phyloP scores from a whole-genome alignment of 2,797 vertebrate genomes.

The Dendrocincla tyrannina region DNA sequence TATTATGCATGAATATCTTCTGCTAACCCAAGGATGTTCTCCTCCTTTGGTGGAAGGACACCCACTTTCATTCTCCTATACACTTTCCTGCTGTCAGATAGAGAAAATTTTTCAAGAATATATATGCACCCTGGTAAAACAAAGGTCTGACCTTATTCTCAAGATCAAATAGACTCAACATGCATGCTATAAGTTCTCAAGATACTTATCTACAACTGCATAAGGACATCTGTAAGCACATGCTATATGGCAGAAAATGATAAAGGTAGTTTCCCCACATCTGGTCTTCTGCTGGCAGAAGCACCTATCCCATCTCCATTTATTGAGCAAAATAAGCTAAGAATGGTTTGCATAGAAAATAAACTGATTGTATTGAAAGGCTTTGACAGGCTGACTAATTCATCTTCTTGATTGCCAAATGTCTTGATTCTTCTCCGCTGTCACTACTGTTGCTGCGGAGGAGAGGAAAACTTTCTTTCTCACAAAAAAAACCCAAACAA shows the following conservation, averaged over 20 bases:
- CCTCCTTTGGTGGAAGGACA: neutral
- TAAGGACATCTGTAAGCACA: neutral
- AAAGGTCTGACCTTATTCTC: neutral
- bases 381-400: neutral
- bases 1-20: neutral
- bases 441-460: neutral
- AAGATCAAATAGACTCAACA: neutral
- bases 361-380: neutral
- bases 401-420: neutral
- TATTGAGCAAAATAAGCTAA: neutral
- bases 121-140: neutral
- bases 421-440: neutral
- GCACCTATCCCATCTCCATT: neutral
- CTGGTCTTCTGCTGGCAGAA: neutral
- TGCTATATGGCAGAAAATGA: neutral
- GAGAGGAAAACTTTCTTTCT: neutral
- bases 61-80: neutral
- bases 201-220: neutral
- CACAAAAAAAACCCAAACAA: neutral
- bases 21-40: neutral
- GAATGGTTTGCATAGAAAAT: neutral
- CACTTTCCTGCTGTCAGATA: neutral
- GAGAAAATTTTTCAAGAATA: neutral
- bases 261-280: neutral
- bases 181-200: neutral